Conservation (phyloP, 2,113 vertebrate genomes). For the Myrmecobius fasciatus region DNA sequence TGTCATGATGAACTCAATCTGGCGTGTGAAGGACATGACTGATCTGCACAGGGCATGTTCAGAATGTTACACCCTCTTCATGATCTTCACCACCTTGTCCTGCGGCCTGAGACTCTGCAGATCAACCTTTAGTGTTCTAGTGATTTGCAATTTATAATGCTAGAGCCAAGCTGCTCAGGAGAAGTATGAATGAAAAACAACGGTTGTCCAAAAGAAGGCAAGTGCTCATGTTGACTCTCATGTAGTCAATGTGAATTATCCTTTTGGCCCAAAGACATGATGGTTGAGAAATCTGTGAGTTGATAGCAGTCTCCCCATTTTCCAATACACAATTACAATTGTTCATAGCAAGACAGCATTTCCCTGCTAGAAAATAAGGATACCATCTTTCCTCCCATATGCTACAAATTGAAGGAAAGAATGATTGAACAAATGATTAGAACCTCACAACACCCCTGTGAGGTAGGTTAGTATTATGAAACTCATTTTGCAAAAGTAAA, state of each 20-base stretch:
- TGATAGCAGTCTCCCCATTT: conserved; percentile 64
- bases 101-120: neutral
- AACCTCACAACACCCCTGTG: conserved; percentile 76
- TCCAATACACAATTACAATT: conserved; percentile 52
- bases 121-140: conserved; percentile 36
- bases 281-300: conserved; percentile 55
- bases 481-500: conserved; percentile 52
- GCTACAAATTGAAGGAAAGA: conserved; percentile 52
- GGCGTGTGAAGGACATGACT: conserved; percentile 7
- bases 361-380: conserved; percentile 49
- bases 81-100: neutral
- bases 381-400: conserved; percentile 28
- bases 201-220: neutral
- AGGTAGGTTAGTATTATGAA: conserved; percentile 43
- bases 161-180: conserved; percentile 45
- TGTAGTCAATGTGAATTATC: conserved; percentile 51
- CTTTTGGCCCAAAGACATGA: conserved; percentile 65
- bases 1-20: conserved; percentile 16
- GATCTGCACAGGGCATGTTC: neutral
- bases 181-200: conserved; percentile 49
- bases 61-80: neutral
- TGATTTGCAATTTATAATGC: conserved; percentile 32
- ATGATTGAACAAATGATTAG: conserved; percentile 38
- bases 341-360: conserved; percentile 49
- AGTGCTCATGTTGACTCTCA: neutral